phyloP scores from a whole-genome alignment of 2,797 vertebrate genomes.

The Lophius americanus region DNA sequence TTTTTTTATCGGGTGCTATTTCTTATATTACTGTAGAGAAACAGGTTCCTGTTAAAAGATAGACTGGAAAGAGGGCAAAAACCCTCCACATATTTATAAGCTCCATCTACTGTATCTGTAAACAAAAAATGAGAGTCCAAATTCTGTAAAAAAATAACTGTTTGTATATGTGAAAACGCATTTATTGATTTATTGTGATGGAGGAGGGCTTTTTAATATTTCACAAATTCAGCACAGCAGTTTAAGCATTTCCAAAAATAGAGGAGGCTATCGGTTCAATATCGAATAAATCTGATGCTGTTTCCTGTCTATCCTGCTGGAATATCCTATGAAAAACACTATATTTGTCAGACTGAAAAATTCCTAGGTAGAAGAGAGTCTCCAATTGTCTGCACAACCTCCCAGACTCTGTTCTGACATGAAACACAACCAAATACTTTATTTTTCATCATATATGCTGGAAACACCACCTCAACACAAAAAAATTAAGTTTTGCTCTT shows the following conservation, averaged over 20 bases:
- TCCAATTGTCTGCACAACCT: slow-evolving; percentile 8
- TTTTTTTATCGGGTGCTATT: slow-evolving; percentile 7
- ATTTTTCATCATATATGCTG: slow-evolving; percentile 7
- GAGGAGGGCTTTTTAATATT: slow-evolving; percentile 44
- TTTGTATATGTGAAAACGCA: slow-evolving; percentile 16
- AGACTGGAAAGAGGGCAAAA: slow-evolving; percentile 1
- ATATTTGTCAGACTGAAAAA: slow-evolving; percentile 39
- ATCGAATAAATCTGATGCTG: slow-evolving; percentile 36
- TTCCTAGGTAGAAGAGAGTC: slow-evolving; percentile 17
- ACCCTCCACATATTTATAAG: slow-evolving; percentile 27
- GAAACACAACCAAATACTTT: slow-evolving; percentile 23
- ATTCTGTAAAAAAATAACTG: slow-evolving; percentile 18
- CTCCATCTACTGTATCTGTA: slow-evolving; percentile 34
- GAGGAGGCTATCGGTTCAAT: slow-evolving; percentile 33
- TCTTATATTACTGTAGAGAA: slow-evolving; percentile 14
- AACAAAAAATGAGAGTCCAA: slow-evolving; percentile 21
- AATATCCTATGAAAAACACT: slow-evolving; percentile 31
- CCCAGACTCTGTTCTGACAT: slow-evolving; percentile 11
- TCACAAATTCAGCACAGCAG: not conserved
- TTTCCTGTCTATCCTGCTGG: slow-evolving; percentile 35
- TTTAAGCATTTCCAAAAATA: not conserved
- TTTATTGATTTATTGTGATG: slow-evolving; percentile 56
- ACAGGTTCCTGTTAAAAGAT: slow-evolving; percentile 2
- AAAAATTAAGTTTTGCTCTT: slow-evolving; percentile 29
- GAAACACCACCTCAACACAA: slow-evolving; percentile 15